Conservation (phyloP, 2,113 vertebrate species). For the Murina feae region DNA sequence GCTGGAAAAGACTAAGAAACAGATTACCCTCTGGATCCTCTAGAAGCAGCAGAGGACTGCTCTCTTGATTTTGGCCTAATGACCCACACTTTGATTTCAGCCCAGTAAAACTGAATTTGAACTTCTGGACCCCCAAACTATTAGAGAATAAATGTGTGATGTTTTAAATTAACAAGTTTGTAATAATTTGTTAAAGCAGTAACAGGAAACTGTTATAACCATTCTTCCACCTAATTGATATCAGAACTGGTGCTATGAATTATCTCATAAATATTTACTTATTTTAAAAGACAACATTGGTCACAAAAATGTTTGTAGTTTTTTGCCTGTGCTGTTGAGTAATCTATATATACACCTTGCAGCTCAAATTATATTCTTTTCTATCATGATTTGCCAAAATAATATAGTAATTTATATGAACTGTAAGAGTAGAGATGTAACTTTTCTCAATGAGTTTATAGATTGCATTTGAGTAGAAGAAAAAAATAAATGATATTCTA, state of each 20-base stretch:
- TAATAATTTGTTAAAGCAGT: background rate
- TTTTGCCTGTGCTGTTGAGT: background rate
- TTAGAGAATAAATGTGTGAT: background rate
- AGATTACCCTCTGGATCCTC: background rate
- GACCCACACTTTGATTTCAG: background rate
- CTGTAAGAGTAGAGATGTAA: background rate
- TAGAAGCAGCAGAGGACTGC: background rate
- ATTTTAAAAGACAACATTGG: constrained; percentile 24
- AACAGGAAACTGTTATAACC: background rate
- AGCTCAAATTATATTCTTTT: background rate
- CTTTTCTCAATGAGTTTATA: constrained; percentile 9
- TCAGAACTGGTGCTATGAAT: background rate
- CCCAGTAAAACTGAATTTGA: background rate
- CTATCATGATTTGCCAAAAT: background rate
- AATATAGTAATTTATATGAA: background rate
- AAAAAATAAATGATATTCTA: background rate
- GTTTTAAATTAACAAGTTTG: background rate
- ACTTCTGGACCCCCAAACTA: background rate
- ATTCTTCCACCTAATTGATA: background rate
- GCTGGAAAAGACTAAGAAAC: background rate
- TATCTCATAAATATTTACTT: background rate
- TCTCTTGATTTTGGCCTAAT: background rate
- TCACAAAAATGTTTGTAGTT: background rate
- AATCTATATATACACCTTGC: background rate
- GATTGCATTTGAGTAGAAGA: constrained; percentile 20